Evolutionary conservation across 1,140 invertebrate genomes (phyloP).

Genomic region (Bradynema listronoti): DNA sequence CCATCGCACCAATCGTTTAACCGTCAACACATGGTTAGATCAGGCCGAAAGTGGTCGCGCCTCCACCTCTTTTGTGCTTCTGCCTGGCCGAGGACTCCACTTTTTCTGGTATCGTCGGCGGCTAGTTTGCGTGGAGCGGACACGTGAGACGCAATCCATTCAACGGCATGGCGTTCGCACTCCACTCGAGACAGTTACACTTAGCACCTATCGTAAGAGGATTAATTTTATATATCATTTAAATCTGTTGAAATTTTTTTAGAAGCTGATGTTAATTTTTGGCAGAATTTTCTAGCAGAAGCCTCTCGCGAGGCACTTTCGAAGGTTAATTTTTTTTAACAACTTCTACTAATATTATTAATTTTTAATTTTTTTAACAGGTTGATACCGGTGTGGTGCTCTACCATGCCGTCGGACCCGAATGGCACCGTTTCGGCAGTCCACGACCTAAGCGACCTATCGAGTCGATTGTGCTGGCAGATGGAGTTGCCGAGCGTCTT

Average conservation of each 20-base stretch:
- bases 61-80: slow-evolving; percentile 35
- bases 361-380: too few species aligned
- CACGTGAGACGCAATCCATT: slow-evolving; percentile 50
- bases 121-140: slow-evolving; percentile 52
- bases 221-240: too few species aligned
- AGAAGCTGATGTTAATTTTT: too few species aligned
- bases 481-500: not conserved
- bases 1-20: slow-evolving; percentile 25
- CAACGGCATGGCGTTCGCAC: slow-evolving; percentile 39
- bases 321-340: too few species aligned
- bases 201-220: too few species aligned
- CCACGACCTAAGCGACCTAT: not conserved
- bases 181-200: slow-evolving; percentile 56
- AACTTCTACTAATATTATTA: too few species aligned
- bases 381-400: too few species aligned
- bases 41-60: slow-evolving; percentile 50
- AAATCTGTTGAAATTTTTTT: too few species aligned
- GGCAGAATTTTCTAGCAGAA: too few species aligned
- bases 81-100: slow-evolving; percentile 51
- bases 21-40: slow-evolving; percentile 39
- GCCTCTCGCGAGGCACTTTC: too few species aligned
- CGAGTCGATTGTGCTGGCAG: not conserved
- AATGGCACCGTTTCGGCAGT: not conserved
- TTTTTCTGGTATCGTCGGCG: slow-evolving; percentile 42
- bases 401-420: too few species aligned